phyloP scores from a whole-genome alignment of 2,888 invertebrate species.

The Aphodius granarius region DNA sequence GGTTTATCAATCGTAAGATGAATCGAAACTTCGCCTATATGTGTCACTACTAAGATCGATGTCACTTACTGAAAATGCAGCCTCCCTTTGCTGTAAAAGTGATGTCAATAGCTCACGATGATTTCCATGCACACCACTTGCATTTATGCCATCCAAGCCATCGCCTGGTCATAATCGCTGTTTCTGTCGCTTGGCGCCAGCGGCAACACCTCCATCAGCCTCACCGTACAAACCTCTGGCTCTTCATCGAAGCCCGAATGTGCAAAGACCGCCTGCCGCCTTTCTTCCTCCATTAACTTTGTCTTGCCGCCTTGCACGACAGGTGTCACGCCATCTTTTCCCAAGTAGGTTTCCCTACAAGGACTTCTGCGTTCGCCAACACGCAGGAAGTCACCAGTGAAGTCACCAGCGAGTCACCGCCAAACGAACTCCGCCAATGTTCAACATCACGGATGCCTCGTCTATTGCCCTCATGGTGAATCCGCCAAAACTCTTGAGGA shows the following conservation, averaged over 20 bases:
- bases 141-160: too few relatives aligned
- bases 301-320: slow-evolving; percentile 11
- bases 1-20: too few relatives aligned
- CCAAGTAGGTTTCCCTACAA: slow-evolving; percentile 21
- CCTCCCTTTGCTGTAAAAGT: slow-evolving; percentile 1
- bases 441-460: too few relatives aligned
- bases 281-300: slow-evolving; percentile 19
- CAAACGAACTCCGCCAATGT: slow-evolving; percentile 15
- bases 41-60: slow-evolving; percentile 15
- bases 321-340: slow-evolving; percentile 8
- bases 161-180: too few relatives aligned
- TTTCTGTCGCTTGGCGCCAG: not conserved
- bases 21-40: slow-evolving; percentile 22
- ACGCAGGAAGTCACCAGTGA: slow-evolving; percentile 17
- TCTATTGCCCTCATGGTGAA: not conserved
- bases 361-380: slow-evolving; percentile 17
- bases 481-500: slow-evolving; percentile 20
- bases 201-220: not conserved
- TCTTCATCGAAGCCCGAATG: not conserved
- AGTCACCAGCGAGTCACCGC: too few relatives aligned
- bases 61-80: slow-evolving; percentile 14
- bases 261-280: not conserved
- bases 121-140: too few relatives aligned
- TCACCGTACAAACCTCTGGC: not conserved
- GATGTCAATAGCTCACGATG: not conserved